Evolutionary conservation across 2,888 invertebrate species (phyloP).

Genomic region (Diogma glabrata): DNA sequence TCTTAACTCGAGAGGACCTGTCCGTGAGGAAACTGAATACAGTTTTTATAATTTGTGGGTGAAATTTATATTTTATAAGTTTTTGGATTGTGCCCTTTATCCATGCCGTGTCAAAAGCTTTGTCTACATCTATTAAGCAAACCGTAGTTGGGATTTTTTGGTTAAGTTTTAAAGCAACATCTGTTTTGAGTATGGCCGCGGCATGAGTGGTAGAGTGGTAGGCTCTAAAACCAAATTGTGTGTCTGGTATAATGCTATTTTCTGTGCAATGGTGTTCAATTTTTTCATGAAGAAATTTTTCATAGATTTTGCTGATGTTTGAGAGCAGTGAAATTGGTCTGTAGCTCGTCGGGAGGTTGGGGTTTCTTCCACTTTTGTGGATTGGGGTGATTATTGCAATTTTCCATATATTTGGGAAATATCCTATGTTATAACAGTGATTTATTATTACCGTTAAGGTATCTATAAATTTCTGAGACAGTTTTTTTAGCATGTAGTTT

Average conservation of each 20-base stretch:
- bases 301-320: neutral
- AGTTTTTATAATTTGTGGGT: neutral
- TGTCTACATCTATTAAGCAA: slow-evolving; percentile 9
- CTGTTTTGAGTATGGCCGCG: neutral
- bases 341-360: neutral
- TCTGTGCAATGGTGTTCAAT: neutral
- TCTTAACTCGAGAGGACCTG: neutral
- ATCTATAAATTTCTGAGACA: neutral
- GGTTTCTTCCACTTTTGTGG: neutral
- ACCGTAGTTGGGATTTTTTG: slow-evolving; percentile 8
- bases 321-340: neutral
- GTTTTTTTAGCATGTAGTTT: neutral
- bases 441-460: neutral
- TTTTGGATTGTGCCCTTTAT: slow-evolving; percentile 6
- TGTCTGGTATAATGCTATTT: slow-evolving; percentile 8
- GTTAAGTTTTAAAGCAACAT: neutral
- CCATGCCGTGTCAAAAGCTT: slow-evolving; percentile 11
- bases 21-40: neutral
- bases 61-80: neutral
- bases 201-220: slow-evolving; percentile 9
- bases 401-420: neutral
- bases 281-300: neutral
- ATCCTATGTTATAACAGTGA: neutral
- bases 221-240: slow-evolving; percentile 7
- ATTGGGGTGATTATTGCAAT: neutral